Percentiles rank a stretch among this genome's conserved stretches.
These are phyloP conservation scores for Stenchaetothrips biformis DNA, from an alignment of 2,888 invertebrate genomes.

Conservation along the genomic window DNA sequence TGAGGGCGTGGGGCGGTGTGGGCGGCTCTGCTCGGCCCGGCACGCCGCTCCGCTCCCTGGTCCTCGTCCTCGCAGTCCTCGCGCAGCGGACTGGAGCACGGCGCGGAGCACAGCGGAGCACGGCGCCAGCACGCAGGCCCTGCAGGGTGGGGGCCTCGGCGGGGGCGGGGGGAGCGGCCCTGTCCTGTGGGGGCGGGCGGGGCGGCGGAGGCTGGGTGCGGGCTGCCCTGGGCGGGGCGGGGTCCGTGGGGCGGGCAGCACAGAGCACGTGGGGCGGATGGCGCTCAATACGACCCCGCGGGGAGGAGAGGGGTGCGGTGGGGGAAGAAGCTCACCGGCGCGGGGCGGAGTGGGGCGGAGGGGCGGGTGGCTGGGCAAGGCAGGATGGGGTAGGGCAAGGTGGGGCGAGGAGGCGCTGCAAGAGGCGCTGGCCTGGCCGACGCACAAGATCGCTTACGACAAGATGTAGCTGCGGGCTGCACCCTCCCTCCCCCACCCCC, in stretches of 20 bases:
- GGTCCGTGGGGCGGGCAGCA: not conserved
- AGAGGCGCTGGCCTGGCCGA: not conserved
- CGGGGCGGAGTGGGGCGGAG: not conserved
- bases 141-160: not conserved
- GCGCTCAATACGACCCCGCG: conserved; percentile 15
- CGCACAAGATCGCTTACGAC: conserved; percentile 16
- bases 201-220: conserved; percentile 6
- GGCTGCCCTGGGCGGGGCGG: not conserved
- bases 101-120: no score
- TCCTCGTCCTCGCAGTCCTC: not conserved
- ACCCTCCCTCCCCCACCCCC: not conserved
- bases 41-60: not conserved
- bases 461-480: conserved; percentile 5
- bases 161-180: not conserved
- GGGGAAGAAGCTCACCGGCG: not conserved
- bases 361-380: not conserved
- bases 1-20: not conserved
- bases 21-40: not conserved
- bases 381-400: not conserved
- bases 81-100: no score
- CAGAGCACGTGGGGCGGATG: conserved; percentile 12
- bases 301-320: not conserved
- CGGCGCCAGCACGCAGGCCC: no score
- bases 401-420: not conserved
- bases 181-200: not conserved